Conservation (phyloP, 2,113 vertebrate species). For the Hippocampus barbouri region DNA sequence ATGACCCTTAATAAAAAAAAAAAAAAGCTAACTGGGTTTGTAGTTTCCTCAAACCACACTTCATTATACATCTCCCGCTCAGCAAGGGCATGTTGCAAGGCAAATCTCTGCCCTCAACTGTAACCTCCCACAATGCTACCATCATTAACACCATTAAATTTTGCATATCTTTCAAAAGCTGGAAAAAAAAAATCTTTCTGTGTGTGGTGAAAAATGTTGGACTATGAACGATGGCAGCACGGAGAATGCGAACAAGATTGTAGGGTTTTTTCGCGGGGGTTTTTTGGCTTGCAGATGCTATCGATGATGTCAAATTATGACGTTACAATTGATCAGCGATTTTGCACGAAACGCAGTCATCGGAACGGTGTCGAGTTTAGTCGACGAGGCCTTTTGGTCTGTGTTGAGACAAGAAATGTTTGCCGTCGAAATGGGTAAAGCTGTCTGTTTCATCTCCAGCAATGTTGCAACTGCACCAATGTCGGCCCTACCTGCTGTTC, state of each 20-base stretch:
- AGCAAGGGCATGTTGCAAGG: constrained; percentile 52
- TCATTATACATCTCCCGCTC: constrained; percentile 59
- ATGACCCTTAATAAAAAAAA: constrained; percentile 38
- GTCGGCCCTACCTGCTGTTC: constrained; percentile 59
- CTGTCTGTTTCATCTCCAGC: constrained; percentile 48
- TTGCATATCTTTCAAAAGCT: background rate
- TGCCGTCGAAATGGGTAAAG: constrained; percentile 45
- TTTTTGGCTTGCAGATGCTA: constrained; percentile 41
- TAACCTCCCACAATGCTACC: constrained; percentile 50
- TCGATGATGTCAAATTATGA: too few relatives aligned
- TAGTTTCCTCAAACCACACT: constrained; percentile 54
- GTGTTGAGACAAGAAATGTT: constrained; percentile 44
- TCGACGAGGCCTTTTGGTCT: constrained; percentile 47
- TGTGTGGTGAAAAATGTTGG: too few relatives aligned
- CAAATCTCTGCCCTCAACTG: constrained; percentile 24
- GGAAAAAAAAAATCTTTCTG: too few relatives aligned
- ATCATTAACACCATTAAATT: constrained; percentile 58
- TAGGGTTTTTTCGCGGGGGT: background rate
- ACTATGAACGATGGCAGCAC: too few relatives aligned
- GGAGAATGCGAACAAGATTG: too few relatives aligned
- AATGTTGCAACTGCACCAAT: constrained; percentile 31
- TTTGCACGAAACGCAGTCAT: too few relatives aligned
- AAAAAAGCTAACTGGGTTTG: constrained; percentile 56
- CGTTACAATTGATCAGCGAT: too few relatives aligned
- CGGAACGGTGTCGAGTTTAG: background rate